These are phyloP conservation scores for Ligdia adustata DNA, from an alignment of 2,888 invertebrate species.

Conservation along the genomic window DNA sequence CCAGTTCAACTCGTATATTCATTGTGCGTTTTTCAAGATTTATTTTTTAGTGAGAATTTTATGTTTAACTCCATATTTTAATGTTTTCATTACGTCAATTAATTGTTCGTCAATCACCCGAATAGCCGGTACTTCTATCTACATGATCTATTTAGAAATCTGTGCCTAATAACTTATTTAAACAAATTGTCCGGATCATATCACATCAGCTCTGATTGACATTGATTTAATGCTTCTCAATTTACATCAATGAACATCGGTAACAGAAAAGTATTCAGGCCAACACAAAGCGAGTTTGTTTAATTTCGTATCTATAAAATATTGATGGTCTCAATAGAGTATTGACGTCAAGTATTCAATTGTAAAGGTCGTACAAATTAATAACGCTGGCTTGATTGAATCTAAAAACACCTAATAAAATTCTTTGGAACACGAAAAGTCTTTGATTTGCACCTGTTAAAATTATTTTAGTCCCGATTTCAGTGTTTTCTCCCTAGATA, in stretches of 20 bases:
- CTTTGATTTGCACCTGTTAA: no score
- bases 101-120: no score
- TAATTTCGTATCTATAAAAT: conserved; percentile 22
- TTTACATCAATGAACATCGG: conserved; percentile 31
- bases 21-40: no score
- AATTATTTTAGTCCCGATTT: no score
- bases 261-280: conserved; percentile 34
- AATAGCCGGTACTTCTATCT: no score
- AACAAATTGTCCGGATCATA: conserved; percentile 30
- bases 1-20: no score
- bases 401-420: not conserved
- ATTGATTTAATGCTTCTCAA: conserved; percentile 37
- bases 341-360: conserved; percentile 27
- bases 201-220: conserved; percentile 35
- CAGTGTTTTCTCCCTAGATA: no score
- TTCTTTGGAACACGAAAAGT: not conserved
- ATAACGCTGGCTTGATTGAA: conserved; percentile 5
- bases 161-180: conserved; percentile 23
- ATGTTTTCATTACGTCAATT: no score
- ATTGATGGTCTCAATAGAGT: conserved; percentile 22
- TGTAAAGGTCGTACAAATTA: conserved; percentile 23
- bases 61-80: no score
- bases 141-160: conserved; percentile 3
- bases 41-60: no score
- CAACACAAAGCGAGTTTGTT: conserved; percentile 16